These are phyloP conservation scores for Etia nguti DNA, from an alignment of 2,113 vertebrate genomes.

Conservation along the genomic window DNA sequence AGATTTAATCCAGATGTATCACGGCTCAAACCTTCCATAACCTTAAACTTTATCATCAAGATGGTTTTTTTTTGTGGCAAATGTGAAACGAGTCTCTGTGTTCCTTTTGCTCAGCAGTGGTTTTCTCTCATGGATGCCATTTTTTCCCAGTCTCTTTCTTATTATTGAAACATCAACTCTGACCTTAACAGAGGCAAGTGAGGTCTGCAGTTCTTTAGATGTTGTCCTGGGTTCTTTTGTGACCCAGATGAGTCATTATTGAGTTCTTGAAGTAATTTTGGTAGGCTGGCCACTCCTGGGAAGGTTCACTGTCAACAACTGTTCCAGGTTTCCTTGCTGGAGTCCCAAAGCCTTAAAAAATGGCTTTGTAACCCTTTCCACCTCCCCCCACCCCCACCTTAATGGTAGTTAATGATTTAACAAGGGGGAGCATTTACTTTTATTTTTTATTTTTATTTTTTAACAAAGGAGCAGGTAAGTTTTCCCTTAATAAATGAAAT, in stretches of 20 bases:
- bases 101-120: not conserved
- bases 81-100: rapidly evolving
- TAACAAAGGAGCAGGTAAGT: not conserved
- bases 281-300: not conserved
- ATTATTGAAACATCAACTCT: not conserved
- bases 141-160: not conserved
- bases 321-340: not conserved
- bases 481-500: not conserved
- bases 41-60: not conserved
- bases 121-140: not conserved
- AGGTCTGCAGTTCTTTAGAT: not conserved
- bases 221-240: not conserved
- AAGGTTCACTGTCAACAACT: not conserved
- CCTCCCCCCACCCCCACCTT: not conserved
- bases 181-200: not conserved
- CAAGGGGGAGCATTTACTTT: not conserved
- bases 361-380: not conserved
- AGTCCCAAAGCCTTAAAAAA: not conserved
- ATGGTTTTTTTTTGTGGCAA: not conserved
- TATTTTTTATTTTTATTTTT: not conserved
- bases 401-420: not conserved
- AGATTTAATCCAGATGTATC: not conserved
- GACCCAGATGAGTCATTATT: not conserved
- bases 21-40: not conserved
- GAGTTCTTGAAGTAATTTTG: not conserved